Base-by-base conservation (phyloP, 2,888 invertebrate species). In the Dicyrtoma fusca region DNA sequence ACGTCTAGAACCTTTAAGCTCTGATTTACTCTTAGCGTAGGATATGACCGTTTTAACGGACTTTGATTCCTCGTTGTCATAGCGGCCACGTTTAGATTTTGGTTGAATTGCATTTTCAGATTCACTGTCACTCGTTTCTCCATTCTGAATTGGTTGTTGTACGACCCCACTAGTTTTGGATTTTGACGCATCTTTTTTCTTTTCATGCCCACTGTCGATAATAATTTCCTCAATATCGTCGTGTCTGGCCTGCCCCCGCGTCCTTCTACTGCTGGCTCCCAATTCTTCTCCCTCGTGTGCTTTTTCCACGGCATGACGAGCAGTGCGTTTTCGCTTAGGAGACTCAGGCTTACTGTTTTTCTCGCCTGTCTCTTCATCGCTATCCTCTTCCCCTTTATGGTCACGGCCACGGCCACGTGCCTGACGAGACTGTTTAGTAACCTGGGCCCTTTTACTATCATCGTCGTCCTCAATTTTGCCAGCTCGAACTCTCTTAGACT, bases 61-160 rank as follows among this genome's bases (percentile, higher is more conserved):
- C 3, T 13, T 55, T 17, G 55, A 55, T 21, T 55, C 21, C 55
- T 34, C 34, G 19, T 55, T 21, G n/a, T 26, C 23, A 11, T 14
- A 26, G 13, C 59, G 59, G n/a, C 59, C 25, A 23, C 59, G 25
- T 23, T 59, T 45, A 17, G 63, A n/a, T 45, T 63, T 13, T 1
- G 19, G 34, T 8, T 5, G 44, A 25, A 34, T 34, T 44, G 1
- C 42, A 14, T 44, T 42, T 42, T 45, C 63, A 5, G 34, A 34
- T 34, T 34, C 34, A 34, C 34, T 34, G 10, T n/a, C 42, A 19
- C 42, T n/a, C 34, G 8, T 34, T 34, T 34, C 62, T 45, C 14
- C 63, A 34, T 6, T 45, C 14, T n/a, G n/a, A n/a, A n/a, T n/a
- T n/a, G n/a, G n/a, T 34, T 34, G 34, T 8, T 59, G 19, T 2